Conservation (phyloP, 2,888 invertebrate species). For the Ophioninae sp. region DNA sequence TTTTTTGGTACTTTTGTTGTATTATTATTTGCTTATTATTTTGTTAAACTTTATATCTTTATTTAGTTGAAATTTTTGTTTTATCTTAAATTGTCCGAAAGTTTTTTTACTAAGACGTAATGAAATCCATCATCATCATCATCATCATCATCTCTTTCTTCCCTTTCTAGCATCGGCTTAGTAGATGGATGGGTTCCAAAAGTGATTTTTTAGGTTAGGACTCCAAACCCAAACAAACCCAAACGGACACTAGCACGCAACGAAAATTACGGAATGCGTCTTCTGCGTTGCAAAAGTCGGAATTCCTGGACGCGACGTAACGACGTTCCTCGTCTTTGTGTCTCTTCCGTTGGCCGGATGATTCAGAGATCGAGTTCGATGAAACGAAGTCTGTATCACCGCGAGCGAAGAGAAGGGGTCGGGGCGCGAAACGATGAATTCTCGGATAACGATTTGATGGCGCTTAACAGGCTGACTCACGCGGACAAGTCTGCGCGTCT, state of each 20-base stretch:
- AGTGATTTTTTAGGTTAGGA: neutral
- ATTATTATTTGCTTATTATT: too few relatives aligned
- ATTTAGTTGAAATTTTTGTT: too few relatives aligned
- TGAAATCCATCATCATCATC: too few relatives aligned
- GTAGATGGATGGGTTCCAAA: too few relatives aligned
- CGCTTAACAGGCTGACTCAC: conserved; percentile 33
- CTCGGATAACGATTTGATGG: conserved; percentile 2
- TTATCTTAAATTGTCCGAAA: too few relatives aligned
- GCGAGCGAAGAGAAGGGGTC: neutral
- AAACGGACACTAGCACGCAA: neutral
- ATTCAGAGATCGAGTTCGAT: conserved; percentile 68
- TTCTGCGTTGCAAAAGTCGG: neutral
- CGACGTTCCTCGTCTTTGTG: neutral
- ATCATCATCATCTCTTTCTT: too few relatives aligned
- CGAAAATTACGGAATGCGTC: neutral
- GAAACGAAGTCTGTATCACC: conserved; percentile 58
- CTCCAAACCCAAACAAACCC: neutral
- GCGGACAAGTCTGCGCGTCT: conserved; percentile 10
- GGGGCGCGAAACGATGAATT: conserved; percentile 9
- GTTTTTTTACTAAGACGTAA: too few relatives aligned
- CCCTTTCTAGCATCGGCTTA: too few relatives aligned
- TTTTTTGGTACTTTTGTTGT: too few relatives aligned
- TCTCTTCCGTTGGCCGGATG: conserved; percentile 47
- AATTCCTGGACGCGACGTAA: neutral
- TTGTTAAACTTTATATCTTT: too few relatives aligned